Evolutionary conservation across 2,888 invertebrate species (phyloP), one percentile per base, ranked within the genome.

Genomic region (Mesorhabditis belari): DNA sequence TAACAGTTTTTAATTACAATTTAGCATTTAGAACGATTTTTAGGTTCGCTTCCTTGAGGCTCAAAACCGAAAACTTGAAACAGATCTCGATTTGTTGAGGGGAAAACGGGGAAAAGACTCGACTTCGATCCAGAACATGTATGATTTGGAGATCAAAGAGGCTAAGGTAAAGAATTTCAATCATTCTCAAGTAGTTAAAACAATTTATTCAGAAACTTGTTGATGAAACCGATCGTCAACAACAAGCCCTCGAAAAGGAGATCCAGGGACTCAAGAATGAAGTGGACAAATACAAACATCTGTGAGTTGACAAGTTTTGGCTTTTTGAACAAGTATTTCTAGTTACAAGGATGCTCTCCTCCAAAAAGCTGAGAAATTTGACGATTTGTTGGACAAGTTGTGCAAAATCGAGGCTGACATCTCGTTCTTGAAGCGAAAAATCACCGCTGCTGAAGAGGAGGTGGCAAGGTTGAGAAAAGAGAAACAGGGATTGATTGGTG

Each of bases 331-430:
- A 23, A 82, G 81, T 60, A 70, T 76, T 49, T 80, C 81, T 26
- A 77, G 79, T 28, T 76, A 74, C 5, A 65, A 73, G 35, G 63
- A 66, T n/a, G 67, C 64, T 19, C 66, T 77, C 23, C 68, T 67
- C 6, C 71, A 66, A 23, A 77, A 77, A 69, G 69, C 80, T 51
- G 83, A 83, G 29, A 77, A 75, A 53, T 81, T 84, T 63, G 82
- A 83, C 69, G 81, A 81, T 60, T 77, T 82, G 60, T 81, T 83
- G 71, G 81, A 81, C n/a, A 53, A 60, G 26, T 56, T 49, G 29
- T 60, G 55, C 12, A 56, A 60, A n/a, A 60, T 60, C 9, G 60
- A 60, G 25, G 60, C 60, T 19, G 60, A 60, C 71, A 78, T 84
- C 67, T 79, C 77, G 66, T 77, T 84, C 69, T 58, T 73, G 73